A percentile compares a stretch with the other conserved stretches of the same genome.
These are phyloP conservation scores for Rhysida immarginata DNA, from an alignment of 1,140 invertebrate species.

Conservation along the genomic window DNA sequence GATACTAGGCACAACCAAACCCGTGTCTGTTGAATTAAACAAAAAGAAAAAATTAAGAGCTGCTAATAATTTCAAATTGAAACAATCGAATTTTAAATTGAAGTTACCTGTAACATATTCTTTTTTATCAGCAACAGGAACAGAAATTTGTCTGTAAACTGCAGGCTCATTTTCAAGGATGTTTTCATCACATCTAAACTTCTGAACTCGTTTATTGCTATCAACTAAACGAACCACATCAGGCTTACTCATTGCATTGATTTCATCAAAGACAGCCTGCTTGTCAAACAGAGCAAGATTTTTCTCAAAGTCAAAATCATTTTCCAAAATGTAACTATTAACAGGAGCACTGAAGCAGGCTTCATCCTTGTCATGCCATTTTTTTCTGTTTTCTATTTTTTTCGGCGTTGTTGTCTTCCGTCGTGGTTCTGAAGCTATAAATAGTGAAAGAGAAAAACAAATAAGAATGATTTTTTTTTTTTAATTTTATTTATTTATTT, in stretches of 20 bases:
- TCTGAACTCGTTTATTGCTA: slow-evolving; percentile 21
- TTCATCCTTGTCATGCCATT: slow-evolving; percentile 32
- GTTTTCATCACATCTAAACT: slow-evolving; percentile 69
- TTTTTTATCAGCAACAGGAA: slow-evolving; percentile 42
- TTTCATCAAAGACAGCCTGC: slow-evolving; percentile 53
- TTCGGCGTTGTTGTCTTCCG: slow-evolving; percentile 17
- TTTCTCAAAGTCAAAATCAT: slow-evolving; percentile 88
- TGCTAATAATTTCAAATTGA: too few species aligned
- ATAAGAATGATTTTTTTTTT: too few species aligned
- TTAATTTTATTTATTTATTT: too few species aligned
- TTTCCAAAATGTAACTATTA: slow-evolving; percentile 37
- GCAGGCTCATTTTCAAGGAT: slow-evolving; percentile 49
- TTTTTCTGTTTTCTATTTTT: slow-evolving; percentile 21
- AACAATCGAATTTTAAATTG: too few species aligned
- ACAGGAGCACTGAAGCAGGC: slow-evolving; percentile 44
- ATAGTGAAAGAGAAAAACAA: too few species aligned
- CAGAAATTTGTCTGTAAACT: slow-evolving; percentile 49
- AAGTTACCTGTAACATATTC: slow-evolving; percentile 57
- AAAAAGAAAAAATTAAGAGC: too few species aligned
- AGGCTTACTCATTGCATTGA: slow-evolving; percentile 47
- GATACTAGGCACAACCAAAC: slow-evolving; percentile 60
- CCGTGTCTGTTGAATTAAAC: too few species aligned
- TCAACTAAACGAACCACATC: slow-evolving; percentile 42
- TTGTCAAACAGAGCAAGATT: slow-evolving; percentile 84
- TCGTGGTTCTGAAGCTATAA: slow-evolving; percentile 1